Percentiles rank a stretch among this genome's conserved stretches.
These are phyloP conservation scores for Siniperca chuatsi DNA, from an alignment of 2,113 vertebrate genomes.

Conservation along the genomic window DNA sequence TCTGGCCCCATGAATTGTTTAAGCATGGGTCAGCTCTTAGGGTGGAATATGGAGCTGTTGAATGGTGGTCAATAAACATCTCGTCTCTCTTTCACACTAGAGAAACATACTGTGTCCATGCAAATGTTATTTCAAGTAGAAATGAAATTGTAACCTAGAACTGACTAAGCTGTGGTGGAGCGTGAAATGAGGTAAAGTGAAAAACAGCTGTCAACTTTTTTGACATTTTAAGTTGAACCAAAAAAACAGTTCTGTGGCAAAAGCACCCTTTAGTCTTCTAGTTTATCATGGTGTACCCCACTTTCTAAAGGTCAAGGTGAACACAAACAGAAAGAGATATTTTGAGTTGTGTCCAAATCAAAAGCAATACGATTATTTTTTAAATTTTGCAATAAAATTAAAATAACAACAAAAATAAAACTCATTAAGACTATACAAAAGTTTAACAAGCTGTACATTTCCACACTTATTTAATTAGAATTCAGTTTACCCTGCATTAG, in stretches of 20 bases:
- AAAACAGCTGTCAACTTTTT: not conserved
- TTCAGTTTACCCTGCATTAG: not conserved
- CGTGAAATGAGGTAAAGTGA: not conserved
- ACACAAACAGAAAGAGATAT: not conserved
- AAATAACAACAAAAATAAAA: not conserved
- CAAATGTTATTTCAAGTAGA: not conserved
- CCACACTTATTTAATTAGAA: not conserved
- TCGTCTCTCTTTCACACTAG: constrained; percentile 15
- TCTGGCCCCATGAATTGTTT: not conserved
- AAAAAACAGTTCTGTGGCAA: not conserved
- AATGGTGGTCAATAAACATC: constrained; percentile 55
- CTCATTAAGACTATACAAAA: not conserved
- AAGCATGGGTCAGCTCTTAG: not conserved
- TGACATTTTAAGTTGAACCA: not conserved
- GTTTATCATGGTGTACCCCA: not conserved
- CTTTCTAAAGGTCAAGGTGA: not conserved
- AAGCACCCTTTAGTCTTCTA: not conserved
- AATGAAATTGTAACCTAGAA: not conserved
- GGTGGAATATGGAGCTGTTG: constrained; percentile 2
- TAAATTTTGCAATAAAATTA: not conserved
- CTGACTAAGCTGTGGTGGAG: not conserved
- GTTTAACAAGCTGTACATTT: not conserved
- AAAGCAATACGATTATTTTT: not conserved
- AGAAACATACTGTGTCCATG: constrained; percentile 23
- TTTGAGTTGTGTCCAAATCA: not conserved